Percentiles rank a stretch among this genome's conserved stretches.
Conservation (phyloP, 2,888 invertebrate genomes). For the Athetis lepigone region DNA sequence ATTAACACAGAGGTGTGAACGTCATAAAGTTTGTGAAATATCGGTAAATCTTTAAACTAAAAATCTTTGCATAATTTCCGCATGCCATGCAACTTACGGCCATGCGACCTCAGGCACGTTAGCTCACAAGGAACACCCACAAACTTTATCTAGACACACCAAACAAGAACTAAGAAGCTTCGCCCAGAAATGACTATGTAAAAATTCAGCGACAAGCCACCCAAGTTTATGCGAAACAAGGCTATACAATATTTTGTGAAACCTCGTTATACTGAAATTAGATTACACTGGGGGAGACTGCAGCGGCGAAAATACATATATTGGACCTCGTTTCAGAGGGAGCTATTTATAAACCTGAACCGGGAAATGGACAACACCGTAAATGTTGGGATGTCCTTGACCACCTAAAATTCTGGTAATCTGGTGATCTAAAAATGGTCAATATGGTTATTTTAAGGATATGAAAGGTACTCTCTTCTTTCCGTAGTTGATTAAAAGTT, state of each 20-base stretch:
- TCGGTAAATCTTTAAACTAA: background rate
- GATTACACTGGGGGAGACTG: constrained; percentile 43
- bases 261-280: constrained; percentile 54
- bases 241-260: constrained; percentile 49
- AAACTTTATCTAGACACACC: constrained; percentile 19
- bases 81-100: background rate
- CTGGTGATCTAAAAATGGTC: background rate
- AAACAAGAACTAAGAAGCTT: constrained; percentile 25
- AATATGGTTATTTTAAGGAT: background rate
- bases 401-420: background rate
- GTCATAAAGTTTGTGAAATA: no score
- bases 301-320: constrained; percentile 36
- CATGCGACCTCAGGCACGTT: constrained; percentile 1
- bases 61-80: constrained; percentile 4
- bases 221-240: constrained; percentile 42
- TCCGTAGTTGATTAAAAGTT: background rate
- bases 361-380: background rate
- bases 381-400: background rate
- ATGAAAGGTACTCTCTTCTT: no score
- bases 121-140: background rate
- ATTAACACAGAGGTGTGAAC: background rate
- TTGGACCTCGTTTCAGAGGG: constrained; percentile 33
- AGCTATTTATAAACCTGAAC: constrained; percentile 38
- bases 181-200: constrained; percentile 25
- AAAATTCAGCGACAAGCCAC: constrained; percentile 38